phyloP scores from a whole-genome alignment of 1,140 invertebrate genomes.

The Dolichoris vasculosae region DNA sequence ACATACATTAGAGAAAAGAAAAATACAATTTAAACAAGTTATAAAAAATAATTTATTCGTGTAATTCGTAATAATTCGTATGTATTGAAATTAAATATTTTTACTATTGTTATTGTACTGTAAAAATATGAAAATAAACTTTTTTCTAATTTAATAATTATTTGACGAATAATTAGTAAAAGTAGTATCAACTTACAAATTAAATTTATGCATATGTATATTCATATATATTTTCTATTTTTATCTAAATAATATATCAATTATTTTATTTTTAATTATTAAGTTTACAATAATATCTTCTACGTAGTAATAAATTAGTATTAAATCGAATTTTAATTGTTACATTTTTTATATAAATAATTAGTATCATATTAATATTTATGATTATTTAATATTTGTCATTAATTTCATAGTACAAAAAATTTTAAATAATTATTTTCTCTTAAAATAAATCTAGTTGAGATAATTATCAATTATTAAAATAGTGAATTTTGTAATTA shows the following conservation, averaged over 20 bases:
- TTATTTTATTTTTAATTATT: neutral
- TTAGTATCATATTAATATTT: too few species aligned
- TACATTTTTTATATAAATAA: too few species aligned
- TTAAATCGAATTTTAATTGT: too few species aligned
- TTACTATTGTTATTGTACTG: conserved; percentile 43
- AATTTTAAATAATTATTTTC: too few species aligned
- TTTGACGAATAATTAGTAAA: neutral
- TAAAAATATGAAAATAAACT: conserved; percentile 15
- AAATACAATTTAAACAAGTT: conserved; percentile 18
- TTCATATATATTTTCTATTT: neutral
- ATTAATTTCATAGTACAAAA: too few species aligned
- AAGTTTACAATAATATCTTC: neutral
- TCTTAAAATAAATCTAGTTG: too few species aligned
- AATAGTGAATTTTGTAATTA: neutral
- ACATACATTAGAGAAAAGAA: neutral
- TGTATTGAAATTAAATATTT: conserved; percentile 49
- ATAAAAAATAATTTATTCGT: conserved; percentile 44
- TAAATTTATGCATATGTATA: neutral
- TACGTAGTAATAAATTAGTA: too few species aligned
- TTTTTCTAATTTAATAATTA: conserved; percentile 11
- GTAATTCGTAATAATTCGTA: too few species aligned
- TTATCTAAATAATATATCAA: neutral
- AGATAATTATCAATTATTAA: too few species aligned
- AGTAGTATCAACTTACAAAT: neutral
- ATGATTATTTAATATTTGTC: too few species aligned